Percentiles rank a stretch among this genome's conserved stretches.
Evolutionary conservation across 2,113 vertebrate genomes (phyloP).

Genomic region (Lasiurus cinereus): DNA sequence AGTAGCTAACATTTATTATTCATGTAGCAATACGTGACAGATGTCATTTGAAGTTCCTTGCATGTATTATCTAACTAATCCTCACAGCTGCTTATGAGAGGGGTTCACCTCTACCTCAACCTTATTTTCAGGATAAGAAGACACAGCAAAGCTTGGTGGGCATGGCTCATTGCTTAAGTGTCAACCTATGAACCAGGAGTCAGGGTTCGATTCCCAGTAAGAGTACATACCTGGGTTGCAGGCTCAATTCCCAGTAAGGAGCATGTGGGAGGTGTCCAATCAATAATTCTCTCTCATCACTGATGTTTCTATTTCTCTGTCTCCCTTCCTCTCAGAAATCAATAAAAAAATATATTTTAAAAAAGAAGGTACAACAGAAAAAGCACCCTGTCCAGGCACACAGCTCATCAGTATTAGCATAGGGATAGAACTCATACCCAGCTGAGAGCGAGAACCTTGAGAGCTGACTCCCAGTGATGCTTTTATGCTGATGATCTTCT

Average conservation of each 20-base stretch:
- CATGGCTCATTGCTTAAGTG: too few species aligned
- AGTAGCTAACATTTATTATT: background rate
- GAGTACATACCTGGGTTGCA: too few species aligned
- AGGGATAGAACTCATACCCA: rapidly evolving
- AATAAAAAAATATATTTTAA: too few species aligned
- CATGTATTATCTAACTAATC: background rate
- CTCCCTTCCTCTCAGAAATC: too few species aligned
- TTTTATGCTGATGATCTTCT: background rate
- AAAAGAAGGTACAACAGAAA: background rate
- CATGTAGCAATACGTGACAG: background rate
- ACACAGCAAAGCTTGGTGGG: background rate
- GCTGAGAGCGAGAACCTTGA: background rate
- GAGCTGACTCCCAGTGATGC: rapidly evolving
- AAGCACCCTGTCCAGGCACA: background rate
- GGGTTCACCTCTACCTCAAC: background rate
- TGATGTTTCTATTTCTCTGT: too few species aligned
- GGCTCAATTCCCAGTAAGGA: too few species aligned
- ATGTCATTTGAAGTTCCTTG: background rate
- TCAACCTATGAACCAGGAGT: too few species aligned
- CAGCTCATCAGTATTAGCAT: rapidly evolving
- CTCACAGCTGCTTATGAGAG: background rate
- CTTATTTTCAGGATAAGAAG: background rate
- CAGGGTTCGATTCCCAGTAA: too few species aligned
- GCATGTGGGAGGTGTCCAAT: too few species aligned
- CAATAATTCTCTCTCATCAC: too few species aligned